phyloP scores from a whole-genome alignment of 2,113 vertebrate genomes.

The Embiotoca jacksoni region DNA sequence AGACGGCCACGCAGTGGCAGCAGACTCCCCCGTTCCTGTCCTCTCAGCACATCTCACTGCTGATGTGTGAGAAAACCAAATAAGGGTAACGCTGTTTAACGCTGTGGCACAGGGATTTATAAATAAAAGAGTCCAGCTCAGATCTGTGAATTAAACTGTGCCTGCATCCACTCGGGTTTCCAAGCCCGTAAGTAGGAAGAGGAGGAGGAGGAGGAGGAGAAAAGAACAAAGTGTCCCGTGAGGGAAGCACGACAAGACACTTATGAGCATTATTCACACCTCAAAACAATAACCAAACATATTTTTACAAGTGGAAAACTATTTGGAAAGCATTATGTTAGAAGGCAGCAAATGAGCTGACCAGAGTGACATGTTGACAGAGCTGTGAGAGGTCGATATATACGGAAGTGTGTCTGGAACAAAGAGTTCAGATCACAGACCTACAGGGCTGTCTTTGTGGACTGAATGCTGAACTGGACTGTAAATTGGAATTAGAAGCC shows the following conservation, averaged over 20 bases:
- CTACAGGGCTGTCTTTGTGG: constrained; percentile 1
- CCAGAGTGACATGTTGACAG: background rate
- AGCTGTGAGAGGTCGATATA: background rate
- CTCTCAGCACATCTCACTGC: constrained; percentile 59
- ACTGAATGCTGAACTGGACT: background rate
- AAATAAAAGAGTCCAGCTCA: constrained; percentile 62
- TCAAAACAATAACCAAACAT: background rate
- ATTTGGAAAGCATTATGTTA: background rate
- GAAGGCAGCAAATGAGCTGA: background rate
- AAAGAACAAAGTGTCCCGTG: background rate
- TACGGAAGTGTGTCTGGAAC: background rate
- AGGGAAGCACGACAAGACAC: background rate
- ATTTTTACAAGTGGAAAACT: background rate
- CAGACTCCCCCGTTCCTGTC: constrained; percentile 54
- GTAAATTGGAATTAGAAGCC: constrained; percentile 30
- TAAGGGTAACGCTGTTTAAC: constrained; percentile 75
- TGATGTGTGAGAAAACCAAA: constrained; percentile 72
- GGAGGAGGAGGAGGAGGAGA: background rate
- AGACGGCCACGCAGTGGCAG: constrained; percentile 76
- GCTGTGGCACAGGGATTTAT: constrained; percentile 77
- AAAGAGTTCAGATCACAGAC: constrained; percentile 3
- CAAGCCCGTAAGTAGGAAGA: background rate
- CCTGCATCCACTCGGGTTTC: constrained; percentile 35
- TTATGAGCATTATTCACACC: background rate
- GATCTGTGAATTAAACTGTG: constrained; percentile 42